Evolutionary conservation across 2,888 invertebrate species (phyloP).

Genomic region (Brachylomia viminalis): DNA sequence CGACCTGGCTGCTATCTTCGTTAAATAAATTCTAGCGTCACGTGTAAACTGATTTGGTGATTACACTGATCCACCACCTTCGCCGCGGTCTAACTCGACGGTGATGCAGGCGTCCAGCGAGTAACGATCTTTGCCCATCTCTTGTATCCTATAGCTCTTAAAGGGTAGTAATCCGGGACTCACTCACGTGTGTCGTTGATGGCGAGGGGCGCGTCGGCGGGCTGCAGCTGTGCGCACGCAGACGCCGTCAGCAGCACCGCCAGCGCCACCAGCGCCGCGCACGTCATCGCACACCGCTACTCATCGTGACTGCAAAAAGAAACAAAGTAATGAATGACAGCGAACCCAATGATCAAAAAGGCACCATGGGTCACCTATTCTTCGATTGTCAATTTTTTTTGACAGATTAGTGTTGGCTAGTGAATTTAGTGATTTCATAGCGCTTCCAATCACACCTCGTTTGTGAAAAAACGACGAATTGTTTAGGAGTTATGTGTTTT

Average conservation of each 20-base stretch:
- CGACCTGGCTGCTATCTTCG: not conserved
- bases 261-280: constrained; percentile 81
- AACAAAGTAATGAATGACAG: constrained; percentile 1
- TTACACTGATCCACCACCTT: too few species aligned
- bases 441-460: not conserved
- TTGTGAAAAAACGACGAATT: not conserved
- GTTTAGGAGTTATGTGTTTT: not conserved
- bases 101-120: not conserved
- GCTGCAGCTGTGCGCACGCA: constrained; percentile 84
- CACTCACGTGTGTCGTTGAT: constrained; percentile 88
- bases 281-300: constrained; percentile 84
- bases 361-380: not conserved
- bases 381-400: not conserved
- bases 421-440: not conserved
- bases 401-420: not conserved
- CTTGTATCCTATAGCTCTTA: constrained; percentile 8
- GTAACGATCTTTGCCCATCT: not conserved
- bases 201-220: constrained; percentile 85
- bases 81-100: too few species aligned
- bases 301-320: constrained; percentile 75
- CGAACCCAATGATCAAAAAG: not conserved
- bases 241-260: constrained; percentile 78
- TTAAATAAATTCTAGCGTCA: not conserved
- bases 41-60: not conserved
- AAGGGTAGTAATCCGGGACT: constrained; percentile 65